Conservation (phyloP, 1,140 invertebrate genomes). For the Nymphalis io region DNA sequence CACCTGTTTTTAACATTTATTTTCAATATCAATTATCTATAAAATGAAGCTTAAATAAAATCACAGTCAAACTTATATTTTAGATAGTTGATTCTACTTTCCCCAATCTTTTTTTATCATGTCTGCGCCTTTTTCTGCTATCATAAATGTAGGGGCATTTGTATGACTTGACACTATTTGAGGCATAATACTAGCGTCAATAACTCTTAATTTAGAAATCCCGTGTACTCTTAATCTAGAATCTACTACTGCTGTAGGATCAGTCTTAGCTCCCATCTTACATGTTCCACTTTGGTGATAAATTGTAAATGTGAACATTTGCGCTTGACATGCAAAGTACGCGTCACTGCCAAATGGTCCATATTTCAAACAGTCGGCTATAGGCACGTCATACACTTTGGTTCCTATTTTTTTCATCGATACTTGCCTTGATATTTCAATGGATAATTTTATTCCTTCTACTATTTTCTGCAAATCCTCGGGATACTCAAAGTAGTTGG, state of each 20-base stretch:
- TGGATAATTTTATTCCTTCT: slow-evolving; percentile 83
- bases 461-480: slow-evolving; percentile 84
- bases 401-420: slow-evolving; percentile 82
- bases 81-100: slow-evolving; percentile 19
- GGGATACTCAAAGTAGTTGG: slow-evolving; percentile 88
- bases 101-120: slow-evolving; percentile 83
- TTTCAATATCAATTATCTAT: not conserved
- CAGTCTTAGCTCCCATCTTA: slow-evolving; percentile 89
- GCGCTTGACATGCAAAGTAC: slow-evolving; percentile 88
- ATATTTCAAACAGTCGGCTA: slow-evolving; percentile 84
- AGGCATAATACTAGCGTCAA: slow-evolving; percentile 89
- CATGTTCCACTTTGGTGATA: slow-evolving; percentile 92
- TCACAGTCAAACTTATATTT: slow-evolving; percentile 50
- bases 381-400: slow-evolving; percentile 82
- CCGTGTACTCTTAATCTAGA: slow-evolving; percentile 86
- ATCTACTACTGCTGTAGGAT: slow-evolving; percentile 87
- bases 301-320: slow-evolving; percentile 87
- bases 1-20: not conserved
- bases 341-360: slow-evolving; percentile 83
- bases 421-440: slow-evolving; percentile 82
- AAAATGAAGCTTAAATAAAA: slow-evolving; percentile 13
- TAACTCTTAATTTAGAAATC: slow-evolving; percentile 85
- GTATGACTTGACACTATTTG: slow-evolving; percentile 83
- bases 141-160: slow-evolving; percentile 84
- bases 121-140: slow-evolving; percentile 83